Percentiles rank a stretch among this genome's conserved stretches.
phyloP scores from a whole-genome alignment of 2,113 vertebrate species.

The Cottus gobio region DNA sequence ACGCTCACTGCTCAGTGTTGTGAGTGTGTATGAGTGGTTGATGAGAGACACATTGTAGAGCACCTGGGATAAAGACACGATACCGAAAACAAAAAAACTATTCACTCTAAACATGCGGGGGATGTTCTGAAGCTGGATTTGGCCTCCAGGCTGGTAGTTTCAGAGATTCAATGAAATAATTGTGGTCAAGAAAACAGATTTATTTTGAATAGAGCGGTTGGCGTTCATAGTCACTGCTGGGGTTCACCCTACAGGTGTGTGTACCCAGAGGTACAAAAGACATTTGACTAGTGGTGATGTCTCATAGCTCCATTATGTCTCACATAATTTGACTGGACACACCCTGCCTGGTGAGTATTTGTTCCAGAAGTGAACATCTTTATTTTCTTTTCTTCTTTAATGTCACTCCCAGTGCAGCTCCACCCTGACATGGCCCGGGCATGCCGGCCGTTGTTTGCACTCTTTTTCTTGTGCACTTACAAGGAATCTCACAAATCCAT shows the following conservation, averaged over 20 bases:
- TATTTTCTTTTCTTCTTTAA: conserved; percentile 32
- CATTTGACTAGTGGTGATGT: conserved; percentile 41
- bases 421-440: conserved; percentile 59
- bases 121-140: conserved; percentile 2
- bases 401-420: conserved; percentile 36
- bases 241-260: conserved; percentile 62
- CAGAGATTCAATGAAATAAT: neutral
- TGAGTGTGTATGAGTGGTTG: neutral
- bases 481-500: conserved; percentile 41
- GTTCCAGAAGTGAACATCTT: conserved; percentile 52
- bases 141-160: neutral
- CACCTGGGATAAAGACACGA: neutral
- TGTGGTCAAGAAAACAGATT: conserved; percentile 26
- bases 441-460: conserved; percentile 44
- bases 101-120: neutral
- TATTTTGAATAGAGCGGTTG: neutral
- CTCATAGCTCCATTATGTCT: conserved; percentile 41
- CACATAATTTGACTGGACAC: conserved; percentile 43
- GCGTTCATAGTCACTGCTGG: neutral
- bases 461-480: neutral
- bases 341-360: conserved; percentile 47
- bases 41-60: neutral
- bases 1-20: neutral
- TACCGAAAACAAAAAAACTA: neutral
- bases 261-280: conserved; percentile 39